A percentile compares a stretch with the other conserved stretches of the same genome.
Conservation (phyloP, 2,888 invertebrate genomes). For the Megaustenia siamemsis region DNA sequence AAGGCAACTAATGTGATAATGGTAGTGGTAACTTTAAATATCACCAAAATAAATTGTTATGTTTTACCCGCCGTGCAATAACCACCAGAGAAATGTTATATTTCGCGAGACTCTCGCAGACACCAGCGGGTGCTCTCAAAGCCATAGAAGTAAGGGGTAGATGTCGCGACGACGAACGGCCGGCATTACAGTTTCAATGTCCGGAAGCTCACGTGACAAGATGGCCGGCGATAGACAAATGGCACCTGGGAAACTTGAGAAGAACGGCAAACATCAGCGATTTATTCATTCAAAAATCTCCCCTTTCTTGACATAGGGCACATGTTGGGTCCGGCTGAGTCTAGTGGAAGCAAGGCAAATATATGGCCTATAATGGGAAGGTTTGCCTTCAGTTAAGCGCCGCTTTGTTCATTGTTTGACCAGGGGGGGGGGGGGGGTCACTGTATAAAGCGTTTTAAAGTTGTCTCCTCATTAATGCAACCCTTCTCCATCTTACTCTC, state of each 20-base stretch:
- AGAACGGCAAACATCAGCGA: constrained; percentile 17
- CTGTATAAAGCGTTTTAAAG: neutral
- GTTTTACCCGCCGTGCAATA: too few species aligned
- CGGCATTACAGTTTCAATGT: neutral
- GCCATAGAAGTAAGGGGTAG: neutral
- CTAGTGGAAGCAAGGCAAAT: constrained; percentile 25
- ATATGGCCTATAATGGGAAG: neutral
- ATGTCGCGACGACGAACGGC: neutral
- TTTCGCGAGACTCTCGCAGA: too few species aligned
- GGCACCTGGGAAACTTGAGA: constrained; percentile 32
- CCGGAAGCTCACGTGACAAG: constrained; percentile 43
- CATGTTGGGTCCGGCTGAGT: constrained; percentile 5
- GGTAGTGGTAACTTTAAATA: too few species aligned
- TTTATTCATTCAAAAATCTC: constrained; percentile 33
- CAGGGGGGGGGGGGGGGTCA: neutral
- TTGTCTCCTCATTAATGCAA: neutral
- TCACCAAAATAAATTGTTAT: too few species aligned
- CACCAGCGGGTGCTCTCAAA: neutral
- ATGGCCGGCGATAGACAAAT: constrained; percentile 40
- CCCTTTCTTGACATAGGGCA: constrained; percentile 29
- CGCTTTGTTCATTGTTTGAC: constrained; percentile 33
- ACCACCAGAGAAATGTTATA: too few species aligned
- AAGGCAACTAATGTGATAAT: too few species aligned
- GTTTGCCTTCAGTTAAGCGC: neutral
- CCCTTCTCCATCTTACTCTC: neutral